phyloP scores from a whole-genome alignment of 30 jellyfish, hydroid and myxozoan species.

The Cassiopea andromeda region DNA sequence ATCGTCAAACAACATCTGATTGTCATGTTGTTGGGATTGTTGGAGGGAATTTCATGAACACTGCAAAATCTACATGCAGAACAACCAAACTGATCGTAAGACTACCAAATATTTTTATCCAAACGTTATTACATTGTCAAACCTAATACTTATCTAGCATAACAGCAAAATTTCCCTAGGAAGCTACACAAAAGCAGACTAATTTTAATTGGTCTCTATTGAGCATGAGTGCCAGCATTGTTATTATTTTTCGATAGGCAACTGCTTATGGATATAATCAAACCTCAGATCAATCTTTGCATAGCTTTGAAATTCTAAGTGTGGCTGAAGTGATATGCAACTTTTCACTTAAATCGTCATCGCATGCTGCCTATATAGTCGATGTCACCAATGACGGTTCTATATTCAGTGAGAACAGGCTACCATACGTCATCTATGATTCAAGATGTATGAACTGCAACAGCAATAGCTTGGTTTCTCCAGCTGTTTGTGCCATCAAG shows the following conservation, averaged over 20 bases:
- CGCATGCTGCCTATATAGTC: slow-evolving; percentile 70
- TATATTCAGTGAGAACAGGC: slow-evolving; percentile 34
- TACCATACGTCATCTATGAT: slow-evolving; percentile 62
- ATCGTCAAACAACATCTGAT: slow-evolving; percentile 46
- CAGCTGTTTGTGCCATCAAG: slow-evolving; percentile 10
- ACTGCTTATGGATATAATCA: not conserved
- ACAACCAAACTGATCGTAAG: slow-evolving; percentile 63
- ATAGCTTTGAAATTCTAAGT: slow-evolving; percentile 55
- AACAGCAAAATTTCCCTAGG: not conserved
- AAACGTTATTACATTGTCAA: not conserved
- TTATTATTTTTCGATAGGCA: not conserved
- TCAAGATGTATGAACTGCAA: slow-evolving; percentile 79
- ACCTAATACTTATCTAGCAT: not conserved
- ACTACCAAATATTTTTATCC: not conserved
- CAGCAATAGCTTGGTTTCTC: not conserved
- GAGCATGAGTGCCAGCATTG: not conserved
- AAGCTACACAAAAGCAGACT: not conserved
- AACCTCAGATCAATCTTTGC: not conserved
- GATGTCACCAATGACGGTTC: slow-evolving; percentile 63
- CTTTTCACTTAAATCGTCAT: slow-evolving; percentile 10
- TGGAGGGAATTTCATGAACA: slow-evolving; percentile 69
- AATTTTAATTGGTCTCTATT: not conserved
- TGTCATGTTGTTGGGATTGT: slow-evolving; percentile 65
- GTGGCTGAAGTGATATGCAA: slow-evolving; percentile 68
- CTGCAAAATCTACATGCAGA: slow-evolving; percentile 49